A percentile compares a stretch with the other conserved stretches of the same genome.
Conservation (phyloP, 2,797 vertebrate genomes). For the Epinephelus coioides region DNA sequence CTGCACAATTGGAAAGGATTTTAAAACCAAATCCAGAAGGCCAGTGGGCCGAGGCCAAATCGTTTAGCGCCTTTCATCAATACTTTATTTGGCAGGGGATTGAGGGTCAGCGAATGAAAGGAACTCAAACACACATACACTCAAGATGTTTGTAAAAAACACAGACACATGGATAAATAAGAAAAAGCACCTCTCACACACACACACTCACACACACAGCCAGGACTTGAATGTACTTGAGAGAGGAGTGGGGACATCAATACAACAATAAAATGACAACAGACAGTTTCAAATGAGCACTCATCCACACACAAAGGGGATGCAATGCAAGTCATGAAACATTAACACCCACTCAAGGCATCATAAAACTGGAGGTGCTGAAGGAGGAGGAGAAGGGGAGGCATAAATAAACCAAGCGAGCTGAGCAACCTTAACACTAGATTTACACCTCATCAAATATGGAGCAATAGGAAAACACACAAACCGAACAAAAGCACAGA, state of each 20-base stretch:
- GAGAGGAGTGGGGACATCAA: slow-evolving; percentile 58
- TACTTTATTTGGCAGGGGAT: slow-evolving; percentile 70
- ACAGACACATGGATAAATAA: slow-evolving; percentile 29
- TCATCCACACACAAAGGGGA: slow-evolving; percentile 60
- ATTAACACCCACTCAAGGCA: slow-evolving; percentile 79
- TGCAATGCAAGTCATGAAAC: slow-evolving; percentile 75
- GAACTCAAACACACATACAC: slow-evolving; percentile 41
- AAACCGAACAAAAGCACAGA: slow-evolving; percentile 33
- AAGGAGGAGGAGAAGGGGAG: slow-evolving; percentile 56
- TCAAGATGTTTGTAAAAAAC: slow-evolving; percentile 25
- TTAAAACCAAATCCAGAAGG: slow-evolving; percentile 54
- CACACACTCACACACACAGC: slow-evolving; percentile 9
- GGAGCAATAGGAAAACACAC: slow-evolving; percentile 67
- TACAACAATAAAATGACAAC: slow-evolving; percentile 72
- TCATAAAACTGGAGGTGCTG: slow-evolving; percentile 71
- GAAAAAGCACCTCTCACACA: slow-evolving; percentile 7
- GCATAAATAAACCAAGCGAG: slow-evolving; percentile 79
- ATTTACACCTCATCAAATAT: slow-evolving; percentile 84
- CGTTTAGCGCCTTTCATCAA: slow-evolving; percentile 69
- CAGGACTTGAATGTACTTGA: slow-evolving; percentile 51
- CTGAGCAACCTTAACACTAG: slow-evolving; percentile 72
- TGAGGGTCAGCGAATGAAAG: slow-evolving; percentile 52
- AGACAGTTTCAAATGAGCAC: slow-evolving; percentile 67
- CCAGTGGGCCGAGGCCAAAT: slow-evolving; percentile 51
- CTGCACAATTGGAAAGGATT: slow-evolving; percentile 44